Evolutionary conservation across 2,888 invertebrate species (phyloP), one percentile per base, ranked within the genome.

Genomic region (Quadriops clusia): DNA sequence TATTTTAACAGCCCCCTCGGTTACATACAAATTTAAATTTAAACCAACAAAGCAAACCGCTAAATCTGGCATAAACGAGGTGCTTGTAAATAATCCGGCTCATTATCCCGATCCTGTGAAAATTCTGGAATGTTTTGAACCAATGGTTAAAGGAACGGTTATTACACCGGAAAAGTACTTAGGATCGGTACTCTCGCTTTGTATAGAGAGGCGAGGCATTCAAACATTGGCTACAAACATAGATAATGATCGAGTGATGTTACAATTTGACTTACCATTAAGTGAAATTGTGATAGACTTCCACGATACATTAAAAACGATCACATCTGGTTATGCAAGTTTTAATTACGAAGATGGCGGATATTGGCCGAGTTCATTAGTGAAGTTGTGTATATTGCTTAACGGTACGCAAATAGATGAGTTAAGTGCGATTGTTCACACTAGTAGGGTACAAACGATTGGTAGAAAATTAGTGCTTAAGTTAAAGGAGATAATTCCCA

Each of bases 281-380:
- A 86, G 82, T 45, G 97, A 98, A 68, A 82, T 97, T 14, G 79
- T 97, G 8, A 63, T 93, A 5, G 94, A 97, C 59, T 97, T 98
- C 58, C 93, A 93, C 53, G 95, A 97, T 54, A 69, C 72, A 3
- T 63, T 95, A 2, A 97, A 97, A 60, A 79, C 84, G 8, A 48
- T 87, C 10, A 82, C 86, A 3, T 93, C 93, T 0, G 97, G 97
- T 16, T 97, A 90, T 63, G 97, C 93, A 2, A 87, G 87, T 54
- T 93, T 93, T 54, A 90, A 90, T 59, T 93, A 93, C 52, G 89
- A 91, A 58, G 83, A 89, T 53, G 61, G 74, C 48, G 94, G 87
- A 2, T 97, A 82, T 58, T 73, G 82, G 51, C 53, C 56, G 38
- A 77, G 91, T 37, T 65, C 77, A 35, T 65, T 97, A 46, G 78